These are phyloP conservation scores for Heterodera filipjevi DNA, from an alignment of 2,888 invertebrate species.

Conservation along the genomic window DNA sequence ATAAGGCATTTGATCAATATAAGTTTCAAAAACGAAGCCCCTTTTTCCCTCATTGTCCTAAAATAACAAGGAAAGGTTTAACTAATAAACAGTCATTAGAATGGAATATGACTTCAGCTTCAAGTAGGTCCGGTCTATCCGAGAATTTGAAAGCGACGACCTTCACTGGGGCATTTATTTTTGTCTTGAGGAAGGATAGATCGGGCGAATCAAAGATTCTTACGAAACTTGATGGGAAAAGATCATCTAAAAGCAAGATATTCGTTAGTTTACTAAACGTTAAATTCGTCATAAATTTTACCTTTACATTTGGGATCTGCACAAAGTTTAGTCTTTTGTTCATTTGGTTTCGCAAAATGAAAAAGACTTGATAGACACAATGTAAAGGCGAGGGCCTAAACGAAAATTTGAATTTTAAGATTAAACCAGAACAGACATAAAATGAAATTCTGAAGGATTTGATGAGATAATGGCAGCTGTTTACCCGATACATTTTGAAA, in stretches of 20 bases:
- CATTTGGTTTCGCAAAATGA: neutral
- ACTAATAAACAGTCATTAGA: neutral
- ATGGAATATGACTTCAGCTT: constrained; percentile 31
- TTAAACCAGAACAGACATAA: neutral
- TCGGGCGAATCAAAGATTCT: constrained; percentile 30
- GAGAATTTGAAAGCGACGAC: constrained; percentile 35
- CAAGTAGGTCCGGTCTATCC: constrained; percentile 34
- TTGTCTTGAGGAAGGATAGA: constrained; percentile 18
- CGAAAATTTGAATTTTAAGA: neutral
- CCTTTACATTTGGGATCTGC: constrained; percentile 19
- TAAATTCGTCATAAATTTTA: neutral
- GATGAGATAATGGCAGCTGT: neutral
- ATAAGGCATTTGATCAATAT: constrained; percentile 33
- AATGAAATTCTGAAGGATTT: neutral
- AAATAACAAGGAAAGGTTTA: neutral
- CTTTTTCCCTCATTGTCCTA: constrained; percentile 28
- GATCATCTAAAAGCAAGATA: neutral
- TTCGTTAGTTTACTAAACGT: neutral
- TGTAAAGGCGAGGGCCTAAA: neutral
- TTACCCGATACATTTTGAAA: constrained; percentile 12
- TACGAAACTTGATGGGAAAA: constrained; percentile 26
- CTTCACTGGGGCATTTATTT: constrained; percentile 24
- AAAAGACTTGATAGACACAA: neutral
- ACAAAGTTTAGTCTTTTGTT: constrained; percentile 25
- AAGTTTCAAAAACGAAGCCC: constrained; percentile 27